Conservation (phyloP, 2,888 invertebrate species). For the Coenonympha arcania region DNA sequence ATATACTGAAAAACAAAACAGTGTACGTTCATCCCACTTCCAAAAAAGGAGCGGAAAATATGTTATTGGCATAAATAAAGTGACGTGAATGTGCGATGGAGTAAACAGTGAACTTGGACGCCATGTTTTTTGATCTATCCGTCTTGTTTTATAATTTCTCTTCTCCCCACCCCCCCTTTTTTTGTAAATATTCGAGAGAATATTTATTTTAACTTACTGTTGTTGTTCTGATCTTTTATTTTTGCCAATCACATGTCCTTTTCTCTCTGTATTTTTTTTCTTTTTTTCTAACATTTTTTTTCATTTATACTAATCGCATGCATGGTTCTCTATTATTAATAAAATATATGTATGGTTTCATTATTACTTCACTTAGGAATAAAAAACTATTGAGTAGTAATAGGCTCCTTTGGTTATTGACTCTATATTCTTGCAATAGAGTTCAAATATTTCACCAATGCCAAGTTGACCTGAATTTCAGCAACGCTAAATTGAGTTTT, state of each 20-base stretch:
- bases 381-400: background rate
- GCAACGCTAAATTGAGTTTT: background rate
- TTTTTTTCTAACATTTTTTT: slow-evolving; percentile 41
- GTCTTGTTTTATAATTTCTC: slow-evolving; percentile 28
- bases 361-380: background rate
- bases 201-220: slow-evolving; percentile 37
- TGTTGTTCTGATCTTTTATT: slow-evolving; percentile 48
- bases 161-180: slow-evolving; percentile 35
- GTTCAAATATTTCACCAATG: slow-evolving; percentile 19
- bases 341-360: background rate
- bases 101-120: slow-evolving; percentile 59
- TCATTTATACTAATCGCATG: slow-evolving; percentile 54
- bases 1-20: slow-evolving; percentile 28
- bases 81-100: slow-evolving; percentile 63
- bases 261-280: slow-evolving; percentile 43
- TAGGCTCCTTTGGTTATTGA: background rate
- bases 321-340: slow-evolving; percentile 1
- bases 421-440: background rate
- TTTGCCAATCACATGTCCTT: slow-evolving; percentile 70
- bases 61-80: slow-evolving; percentile 73
- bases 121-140: slow-evolving; percentile 41
- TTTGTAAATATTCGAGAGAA: slow-evolving; percentile 60
- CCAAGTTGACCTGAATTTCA: slow-evolving; percentile 5
- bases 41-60: slow-evolving; percentile 37
- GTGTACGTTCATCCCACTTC: slow-evolving; percentile 51